Evolutionary conservation across 2,888 invertebrate species (phyloP), one percentile per base, ranked within the genome.

Genomic region (Phorcus lineatus): DNA sequence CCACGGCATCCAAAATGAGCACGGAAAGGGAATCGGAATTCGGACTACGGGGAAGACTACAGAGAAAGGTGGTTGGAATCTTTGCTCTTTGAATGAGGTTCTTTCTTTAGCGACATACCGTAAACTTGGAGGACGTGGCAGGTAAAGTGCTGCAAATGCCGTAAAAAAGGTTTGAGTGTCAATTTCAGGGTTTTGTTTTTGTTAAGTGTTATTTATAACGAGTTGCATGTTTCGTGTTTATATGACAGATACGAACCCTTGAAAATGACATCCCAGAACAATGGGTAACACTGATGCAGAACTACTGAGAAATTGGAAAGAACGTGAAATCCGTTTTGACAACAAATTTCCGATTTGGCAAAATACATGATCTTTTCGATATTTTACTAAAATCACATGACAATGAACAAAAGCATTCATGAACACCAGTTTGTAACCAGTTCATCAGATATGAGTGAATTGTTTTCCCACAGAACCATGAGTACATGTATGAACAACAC

Each of bases 201-300:
- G 28, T 28, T 9, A 19, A 70, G 70, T 16, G 19, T 28, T 70
- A 70, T 70, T 70, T 70, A 70, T 70, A 70, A 36, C 70, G 70
- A 16, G 6, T 17, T 70, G 70, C n/a, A 70, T 70, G 36, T 70
- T 36, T 70, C 40, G 36, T 24, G 24, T 24, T 24, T 57, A 22
- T 19, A 24, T 57, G 57, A 22, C 57, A 19, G 19, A 11, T 57
- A 16, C 11, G 13, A 47, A 19, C 57, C 1, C 22, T 19, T 22
- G 57, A 57, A 57, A n/a, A n/a, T 57, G 19, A 57, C 57, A 24
- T 57, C 57, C 24, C 13, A 57, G 57, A 57, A 57, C 57, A 57
- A 57, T 57, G 57, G 47, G 4, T 47, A 9, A 1, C 4, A 47
- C 11, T 47, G 47, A 47, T 47, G 47, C 47, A 47, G 47, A 47